phyloP scores from a whole-genome alignment of 2,888 invertebrate species.

The Nephrotoma flavescens region DNA sequence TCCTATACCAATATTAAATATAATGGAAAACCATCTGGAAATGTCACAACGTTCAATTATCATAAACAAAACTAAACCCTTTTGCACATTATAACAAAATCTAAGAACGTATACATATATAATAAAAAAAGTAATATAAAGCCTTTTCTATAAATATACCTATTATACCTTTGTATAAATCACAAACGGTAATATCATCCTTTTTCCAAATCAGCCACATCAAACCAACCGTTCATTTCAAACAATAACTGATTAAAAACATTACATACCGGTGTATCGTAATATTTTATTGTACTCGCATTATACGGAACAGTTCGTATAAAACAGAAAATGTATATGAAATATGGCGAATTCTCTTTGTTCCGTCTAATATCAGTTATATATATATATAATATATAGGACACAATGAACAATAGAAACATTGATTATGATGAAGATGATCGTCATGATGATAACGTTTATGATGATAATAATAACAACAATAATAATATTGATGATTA shows the following conservation, averaged over 20 bases:
- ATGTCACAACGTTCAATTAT: neutral
- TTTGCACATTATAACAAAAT: neutral
- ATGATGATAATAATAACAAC: neutral
- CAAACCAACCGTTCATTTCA: neutral
- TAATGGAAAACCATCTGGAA: neutral
- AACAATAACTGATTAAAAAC: neutral
- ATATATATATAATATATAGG: no score
- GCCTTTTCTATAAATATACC: neutral
- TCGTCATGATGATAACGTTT: neutral
- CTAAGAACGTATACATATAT: neutral
- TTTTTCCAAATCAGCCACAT: neutral
- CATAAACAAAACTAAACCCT: neutral
- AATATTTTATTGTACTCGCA: neutral
- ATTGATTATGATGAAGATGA: neutral
- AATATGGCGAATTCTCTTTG: neutral
- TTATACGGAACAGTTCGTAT: neutral
- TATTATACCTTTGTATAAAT: neutral
- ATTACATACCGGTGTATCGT: neutral
- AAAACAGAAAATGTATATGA: neutral
- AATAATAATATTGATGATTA: neutral
- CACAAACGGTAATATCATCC: neutral
- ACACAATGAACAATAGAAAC: neutral
- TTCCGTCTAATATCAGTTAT: neutral
- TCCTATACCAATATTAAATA: neutral
- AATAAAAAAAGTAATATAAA: neutral